Percentiles rank a stretch among this genome's conserved stretches.
phyloP scores from a whole-genome alignment of 2,113 vertebrate species.

The Chrysochloris asiatica region DNA sequence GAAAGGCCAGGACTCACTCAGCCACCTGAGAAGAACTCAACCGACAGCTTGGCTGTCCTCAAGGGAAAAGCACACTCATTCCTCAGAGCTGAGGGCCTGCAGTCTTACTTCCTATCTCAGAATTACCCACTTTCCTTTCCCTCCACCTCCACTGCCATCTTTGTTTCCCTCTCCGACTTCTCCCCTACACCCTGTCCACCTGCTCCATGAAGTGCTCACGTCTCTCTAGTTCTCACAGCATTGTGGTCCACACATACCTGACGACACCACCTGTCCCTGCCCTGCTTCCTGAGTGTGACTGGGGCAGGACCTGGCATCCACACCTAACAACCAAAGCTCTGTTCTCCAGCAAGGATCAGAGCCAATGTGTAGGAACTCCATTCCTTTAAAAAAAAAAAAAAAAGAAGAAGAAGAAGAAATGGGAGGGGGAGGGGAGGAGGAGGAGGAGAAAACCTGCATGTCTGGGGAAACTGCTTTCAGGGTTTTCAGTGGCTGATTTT shows the following conservation, averaged over 20 bases:
- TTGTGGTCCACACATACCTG: not conserved
- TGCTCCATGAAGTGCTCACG: fast-evolving
- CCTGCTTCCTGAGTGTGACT: not conserved
- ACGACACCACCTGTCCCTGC: too few relatives aligned
- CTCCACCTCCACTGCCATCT: too few relatives aligned
- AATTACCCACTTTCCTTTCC: too few relatives aligned
- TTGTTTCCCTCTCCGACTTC: not conserved
- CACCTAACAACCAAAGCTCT: fast-evolving
- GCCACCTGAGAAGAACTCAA: not conserved
- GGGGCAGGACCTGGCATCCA: not conserved
- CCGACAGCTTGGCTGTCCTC: not conserved
- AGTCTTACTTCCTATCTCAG: not conserved
- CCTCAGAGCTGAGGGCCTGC: too few relatives aligned
- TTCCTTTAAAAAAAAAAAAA: too few relatives aligned
- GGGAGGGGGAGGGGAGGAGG: too few relatives aligned
- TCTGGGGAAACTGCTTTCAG: too few relatives aligned
- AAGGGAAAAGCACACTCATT: too few relatives aligned
- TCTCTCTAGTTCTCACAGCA: not conserved
- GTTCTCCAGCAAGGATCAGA: fast-evolving
- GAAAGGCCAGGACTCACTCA: not conserved
- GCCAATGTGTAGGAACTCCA: not conserved
- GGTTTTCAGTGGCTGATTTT: too few relatives aligned
- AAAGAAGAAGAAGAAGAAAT: too few relatives aligned
- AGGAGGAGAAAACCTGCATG: too few relatives aligned
- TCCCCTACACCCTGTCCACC: not conserved